Evolutionary conservation across 2,113 vertebrate species (phyloP).

Genomic region (pig (Sus scrofa)): DNA sequence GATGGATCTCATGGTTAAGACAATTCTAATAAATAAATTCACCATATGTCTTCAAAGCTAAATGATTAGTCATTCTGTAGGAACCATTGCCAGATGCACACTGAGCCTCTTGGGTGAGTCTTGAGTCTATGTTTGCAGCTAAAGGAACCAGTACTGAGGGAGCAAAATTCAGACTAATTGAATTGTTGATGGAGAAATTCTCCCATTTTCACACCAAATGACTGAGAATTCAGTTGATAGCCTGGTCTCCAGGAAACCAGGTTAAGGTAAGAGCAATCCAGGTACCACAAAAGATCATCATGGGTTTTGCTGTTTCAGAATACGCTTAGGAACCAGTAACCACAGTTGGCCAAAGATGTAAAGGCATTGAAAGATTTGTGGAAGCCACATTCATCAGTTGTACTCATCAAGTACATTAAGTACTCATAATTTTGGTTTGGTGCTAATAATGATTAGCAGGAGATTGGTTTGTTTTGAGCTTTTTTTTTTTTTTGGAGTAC

Average conservation of each 20-base stretch:
- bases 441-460: slow-evolving; percentile 53
- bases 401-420: not conserved
- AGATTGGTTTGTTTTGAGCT: slow-evolving; percentile 18
- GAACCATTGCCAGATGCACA: not conserved
- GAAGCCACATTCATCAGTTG: slow-evolving; percentile 1
- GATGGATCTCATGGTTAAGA: not conserved
- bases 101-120: not conserved
- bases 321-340: not conserved
- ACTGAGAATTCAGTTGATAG: not conserved
- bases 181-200: not conserved
- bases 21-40: not conserved
- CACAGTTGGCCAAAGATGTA: not conserved
- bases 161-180: slow-evolving; percentile 18
- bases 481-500: not conserved
- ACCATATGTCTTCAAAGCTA: not conserved
- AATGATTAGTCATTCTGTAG: not conserved
- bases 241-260: not conserved
- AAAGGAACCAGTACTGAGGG: not conserved
- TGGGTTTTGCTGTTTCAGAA: slow-evolving; percentile 11
- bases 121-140: not conserved
- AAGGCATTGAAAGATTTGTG: slow-evolving; percentile 26
- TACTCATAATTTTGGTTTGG: not conserved
- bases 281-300: not conserved
- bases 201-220: slow-evolving; percentile 2
- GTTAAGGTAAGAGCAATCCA: not conserved